phyloP scores from a whole-genome alignment of 2,797 vertebrate genomes.

The Eospalax fontanierii region DNA sequence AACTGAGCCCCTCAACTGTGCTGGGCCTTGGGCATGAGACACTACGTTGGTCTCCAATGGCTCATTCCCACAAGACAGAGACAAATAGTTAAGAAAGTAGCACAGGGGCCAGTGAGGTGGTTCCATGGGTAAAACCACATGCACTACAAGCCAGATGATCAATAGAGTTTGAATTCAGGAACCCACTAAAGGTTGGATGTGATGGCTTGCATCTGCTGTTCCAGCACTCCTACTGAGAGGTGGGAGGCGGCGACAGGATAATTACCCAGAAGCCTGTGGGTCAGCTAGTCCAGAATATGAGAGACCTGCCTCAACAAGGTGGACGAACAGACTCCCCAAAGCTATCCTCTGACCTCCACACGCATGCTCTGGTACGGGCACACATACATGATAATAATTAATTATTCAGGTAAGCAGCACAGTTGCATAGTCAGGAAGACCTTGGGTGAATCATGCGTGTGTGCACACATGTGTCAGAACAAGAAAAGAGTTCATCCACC shows the following conservation, averaged over 20 bases:
- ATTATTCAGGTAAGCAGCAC: background rate
- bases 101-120: background rate
- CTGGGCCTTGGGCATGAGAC: rapidly evolving
- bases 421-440: background rate
- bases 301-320: background rate
- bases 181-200: background rate
- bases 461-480: background rate
- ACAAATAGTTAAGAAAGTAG: background rate
- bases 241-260: background rate
- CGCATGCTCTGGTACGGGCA: background rate
- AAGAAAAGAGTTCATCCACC: background rate
- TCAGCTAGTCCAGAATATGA: background rate
- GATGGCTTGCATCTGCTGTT: no score
- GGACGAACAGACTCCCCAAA: background rate
- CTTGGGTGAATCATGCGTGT: no score
- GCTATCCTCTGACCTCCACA: background rate
- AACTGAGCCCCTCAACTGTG: background rate
- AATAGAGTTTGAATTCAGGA: background rate
- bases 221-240: background rate
- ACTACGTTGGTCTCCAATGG: rapidly evolving
- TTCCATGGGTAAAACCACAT: background rate
- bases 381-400: no score
- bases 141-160: background rate
- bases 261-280: background rate
- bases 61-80: background rate